phyloP scores from a whole-genome alignment of 2,113 vertebrate genomes.

The Carlito syrichta region DNA sequence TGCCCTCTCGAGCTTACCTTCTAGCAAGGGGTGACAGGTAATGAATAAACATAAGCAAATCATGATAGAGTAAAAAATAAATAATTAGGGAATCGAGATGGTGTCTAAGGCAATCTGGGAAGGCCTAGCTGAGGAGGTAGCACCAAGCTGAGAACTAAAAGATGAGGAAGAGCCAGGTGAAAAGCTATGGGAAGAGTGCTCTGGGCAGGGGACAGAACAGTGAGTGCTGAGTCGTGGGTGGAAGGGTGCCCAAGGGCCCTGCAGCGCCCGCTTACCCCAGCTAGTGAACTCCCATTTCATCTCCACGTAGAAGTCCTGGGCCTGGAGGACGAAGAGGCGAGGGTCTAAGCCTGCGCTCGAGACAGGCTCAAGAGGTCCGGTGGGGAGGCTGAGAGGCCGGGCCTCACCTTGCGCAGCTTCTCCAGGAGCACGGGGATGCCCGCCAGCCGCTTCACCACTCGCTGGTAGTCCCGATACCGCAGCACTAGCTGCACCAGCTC shows the following conservation, averaged over 20 bases:
- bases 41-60: neutral
- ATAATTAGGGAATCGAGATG: neutral
- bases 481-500: conserved; percentile 95
- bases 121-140: neutral
- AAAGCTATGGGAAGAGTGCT: neutral
- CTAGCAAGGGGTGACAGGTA: neutral
- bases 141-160: neutral
- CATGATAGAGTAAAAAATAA: neutral
- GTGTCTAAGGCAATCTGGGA: neutral
- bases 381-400: accelerated
- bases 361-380: accelerated
- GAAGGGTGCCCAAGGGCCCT: neutral
- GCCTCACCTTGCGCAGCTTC: conserved; percentile 92
- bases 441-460: conserved; percentile 93
- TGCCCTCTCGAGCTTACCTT: conserved; percentile 20
- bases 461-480: conserved; percentile 96
- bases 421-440: conserved; percentile 95
- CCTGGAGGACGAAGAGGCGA: conserved; percentile 81
- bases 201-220: neutral
- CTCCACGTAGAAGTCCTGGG: conserved; percentile 98
- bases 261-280: conserved; percentile 89
- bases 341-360: neutral
- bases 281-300: conserved; percentile 99
- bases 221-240: neutral
- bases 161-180: neutral